Evolutionary conservation across 2,113 vertebrate genomes (phyloP).

Genomic region (Sinocyclocheilus grahami): DNA sequence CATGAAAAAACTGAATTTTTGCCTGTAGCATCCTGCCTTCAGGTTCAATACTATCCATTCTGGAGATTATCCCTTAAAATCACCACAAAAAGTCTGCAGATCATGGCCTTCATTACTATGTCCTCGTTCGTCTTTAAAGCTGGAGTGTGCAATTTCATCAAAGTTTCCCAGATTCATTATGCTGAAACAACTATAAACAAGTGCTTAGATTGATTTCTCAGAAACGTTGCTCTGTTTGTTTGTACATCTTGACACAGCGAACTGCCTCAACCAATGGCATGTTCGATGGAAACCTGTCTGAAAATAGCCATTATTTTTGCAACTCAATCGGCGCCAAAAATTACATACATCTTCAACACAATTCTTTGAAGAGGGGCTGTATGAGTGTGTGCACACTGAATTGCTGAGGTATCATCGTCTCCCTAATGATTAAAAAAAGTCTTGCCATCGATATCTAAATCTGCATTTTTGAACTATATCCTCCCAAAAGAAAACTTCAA

Average conservation of each 20-base stretch:
- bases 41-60: not conserved
- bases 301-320: not conserved
- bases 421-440: slow-evolving; percentile 75
- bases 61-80: not conserved
- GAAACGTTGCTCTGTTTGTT: not conserved
- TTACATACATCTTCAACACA: not conserved
- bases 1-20: no score
- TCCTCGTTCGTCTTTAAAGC: not conserved
- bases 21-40: no score
- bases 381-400: slow-evolving; percentile 48
- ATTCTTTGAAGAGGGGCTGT: not conserved
- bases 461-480: slow-evolving; percentile 76
- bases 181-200: not conserved
- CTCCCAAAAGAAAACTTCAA: slow-evolving; percentile 63
- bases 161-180: not conserved
- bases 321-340: not conserved
- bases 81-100: not conserved
- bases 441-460: slow-evolving; percentile 76
- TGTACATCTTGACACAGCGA: not conserved
- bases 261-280: not conserved
- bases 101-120: not conserved
- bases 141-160: not conserved
- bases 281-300: no score
- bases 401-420: slow-evolving; percentile 74
- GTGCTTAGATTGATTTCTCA: not conserved